phyloP scores from a whole-genome alignment of 1,140 invertebrate species.

The Augochlora pura region DNA sequence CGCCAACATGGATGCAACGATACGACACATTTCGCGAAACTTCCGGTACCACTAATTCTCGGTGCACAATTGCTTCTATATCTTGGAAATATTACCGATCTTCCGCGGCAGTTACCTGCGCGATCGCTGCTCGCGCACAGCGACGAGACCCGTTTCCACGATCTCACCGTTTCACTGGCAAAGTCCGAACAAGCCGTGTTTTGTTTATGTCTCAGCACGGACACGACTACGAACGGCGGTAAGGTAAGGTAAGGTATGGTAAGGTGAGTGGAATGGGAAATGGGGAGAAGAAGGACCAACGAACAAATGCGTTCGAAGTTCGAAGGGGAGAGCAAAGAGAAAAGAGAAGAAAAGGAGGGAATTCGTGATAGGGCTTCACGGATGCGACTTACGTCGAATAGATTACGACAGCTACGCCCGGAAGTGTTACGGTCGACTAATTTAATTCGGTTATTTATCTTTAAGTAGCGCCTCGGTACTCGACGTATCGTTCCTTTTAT shows the following conservation, averaged over 20 bases:
- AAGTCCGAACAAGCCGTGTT: background rate
- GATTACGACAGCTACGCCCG: background rate
- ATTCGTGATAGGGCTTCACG: conserved; percentile 5
- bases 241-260: no score
- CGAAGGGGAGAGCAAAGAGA: background rate
- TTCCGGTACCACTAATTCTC: background rate
- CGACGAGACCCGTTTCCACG: no score
- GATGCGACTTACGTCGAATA: conserved; percentile 17
- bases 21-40: conserved; percentile 29
- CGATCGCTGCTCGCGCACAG: no score
- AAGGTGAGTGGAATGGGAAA: no score
- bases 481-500: background rate
- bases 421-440: conserved; percentile 13
- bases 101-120: background rate
- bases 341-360: background rate
- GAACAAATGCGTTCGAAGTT: background rate
- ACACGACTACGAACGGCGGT: background rate
- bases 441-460: conserved; percentile 42
- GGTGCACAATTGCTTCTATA: background rate
- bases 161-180: no score
- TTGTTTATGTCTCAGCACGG: background rate
- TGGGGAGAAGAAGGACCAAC: background rate
- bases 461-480: conserved; percentile 4
- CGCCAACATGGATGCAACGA: conserved; percentile 41
- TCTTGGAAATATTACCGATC: background rate